Conservation (phyloP, 2,113 vertebrate genomes). For the Tenebrosternarchus preto region DNA sequence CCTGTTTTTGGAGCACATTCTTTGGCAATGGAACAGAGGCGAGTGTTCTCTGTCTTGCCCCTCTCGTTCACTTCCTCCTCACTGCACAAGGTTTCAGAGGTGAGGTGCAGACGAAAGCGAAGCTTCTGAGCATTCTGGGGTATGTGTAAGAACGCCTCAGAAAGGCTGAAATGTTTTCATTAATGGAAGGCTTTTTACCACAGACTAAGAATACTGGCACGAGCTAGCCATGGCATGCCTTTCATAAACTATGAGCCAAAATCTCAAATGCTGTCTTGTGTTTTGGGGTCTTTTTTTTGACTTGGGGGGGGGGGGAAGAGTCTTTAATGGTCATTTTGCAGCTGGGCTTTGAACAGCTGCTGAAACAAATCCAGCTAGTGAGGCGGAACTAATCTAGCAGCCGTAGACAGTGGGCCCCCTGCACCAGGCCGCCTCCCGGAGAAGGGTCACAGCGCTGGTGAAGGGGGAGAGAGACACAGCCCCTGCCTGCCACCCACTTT, state of each 20-base stretch:
- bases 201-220: background rate
- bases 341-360: slow-evolving; percentile 40
- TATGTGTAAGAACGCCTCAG: slow-evolving; percentile 6
- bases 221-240: background rate
- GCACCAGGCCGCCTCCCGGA: slow-evolving; percentile 52
- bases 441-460: slow-evolving; percentile 18
- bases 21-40: slow-evolving; percentile 46
- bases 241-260: background rate
- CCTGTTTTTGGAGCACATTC: slow-evolving; percentile 63
- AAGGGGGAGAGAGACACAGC: slow-evolving; percentile 52
- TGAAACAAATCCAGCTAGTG: slow-evolving; percentile 41
- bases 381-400: slow-evolving; percentile 37
- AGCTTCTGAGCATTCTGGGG: slow-evolving; percentile 5
- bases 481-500: slow-evolving; percentile 62
- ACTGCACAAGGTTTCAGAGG: slow-evolving; percentile 58
- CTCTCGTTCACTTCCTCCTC: slow-evolving; percentile 59
- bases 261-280: background rate
- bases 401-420: slow-evolving; percentile 56
- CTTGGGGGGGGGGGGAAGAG: no score
- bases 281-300: background rate
- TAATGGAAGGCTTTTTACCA: slow-evolving; percentile 7
- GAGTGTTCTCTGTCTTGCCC: slow-evolving; percentile 9
- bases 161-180: slow-evolving; percentile 26
- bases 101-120: slow-evolving; percentile 47
- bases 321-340: slow-evolving; percentile 32